Percentiles rank a stretch among this genome's conserved stretches.
Conservation (phyloP, 2,113 vertebrate species). For the Mohoua ochrocephala region DNA sequence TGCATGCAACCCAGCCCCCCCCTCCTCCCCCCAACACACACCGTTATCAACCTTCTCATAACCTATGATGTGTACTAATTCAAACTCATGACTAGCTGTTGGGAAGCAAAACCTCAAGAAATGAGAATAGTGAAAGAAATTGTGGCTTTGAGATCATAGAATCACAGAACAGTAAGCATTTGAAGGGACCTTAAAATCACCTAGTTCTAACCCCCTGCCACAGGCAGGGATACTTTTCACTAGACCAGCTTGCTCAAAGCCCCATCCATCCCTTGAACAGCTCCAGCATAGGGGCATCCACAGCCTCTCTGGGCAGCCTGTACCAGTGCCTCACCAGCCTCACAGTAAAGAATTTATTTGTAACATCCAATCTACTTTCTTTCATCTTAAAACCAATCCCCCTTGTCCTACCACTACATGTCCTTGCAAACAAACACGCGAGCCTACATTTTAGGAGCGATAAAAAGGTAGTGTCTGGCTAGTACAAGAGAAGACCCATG, state of each 20-base stretch:
- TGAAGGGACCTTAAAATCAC: not conserved
- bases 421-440: not conserved
- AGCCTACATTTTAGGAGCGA: not conserved
- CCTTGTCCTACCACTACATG: not conserved
- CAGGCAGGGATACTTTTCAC: not conserved
- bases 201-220: not conserved
- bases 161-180: not conserved
- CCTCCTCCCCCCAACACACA: not conserved
- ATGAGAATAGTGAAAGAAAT: not conserved
- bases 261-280: not conserved
- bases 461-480: not conserved
- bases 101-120: not conserved
- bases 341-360: not conserved
- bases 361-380: not conserved
- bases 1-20: not conserved
- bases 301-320: not conserved
- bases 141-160: not conserved
- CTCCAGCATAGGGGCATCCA: not conserved
- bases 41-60: not conserved
- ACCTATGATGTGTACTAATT: not conserved
- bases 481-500: not conserved
- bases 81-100: not conserved
- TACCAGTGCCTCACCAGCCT: not conserved
- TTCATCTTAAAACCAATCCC: not conserved
- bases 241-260: not conserved